Evolutionary conservation across 2,888 invertebrate genomes (phyloP), one percentile per base, ranked within the genome.

Genomic region (Ischnura elegans): DNA sequence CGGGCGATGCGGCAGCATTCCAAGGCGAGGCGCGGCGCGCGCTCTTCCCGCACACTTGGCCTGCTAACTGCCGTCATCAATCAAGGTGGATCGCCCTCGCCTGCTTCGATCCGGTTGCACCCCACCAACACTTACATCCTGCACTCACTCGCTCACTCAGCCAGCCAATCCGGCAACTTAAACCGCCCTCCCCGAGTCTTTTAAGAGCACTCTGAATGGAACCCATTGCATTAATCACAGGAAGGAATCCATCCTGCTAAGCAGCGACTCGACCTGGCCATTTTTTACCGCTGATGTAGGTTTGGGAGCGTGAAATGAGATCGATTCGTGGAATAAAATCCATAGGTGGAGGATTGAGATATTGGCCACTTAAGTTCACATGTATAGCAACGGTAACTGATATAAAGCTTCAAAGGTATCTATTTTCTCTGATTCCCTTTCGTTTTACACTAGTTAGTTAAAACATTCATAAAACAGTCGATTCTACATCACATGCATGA

Each of bases 61-160:
- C 51, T 29, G 51, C 87, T 87, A 87, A 87, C 87, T 51, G 87
- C 87, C 87, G 47, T 51, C 87, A 87, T 87, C 87, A 87, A 87
- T 87, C 87, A 87, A 51, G 21, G 87, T 19, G 51, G 46, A 87
- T 87, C 87, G 51, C 51, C 76, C 36, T 76, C 76, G 76, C 13
- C 36, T 76, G 36, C 76, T 76, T 76, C 76, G 76, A 76, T 76
- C 36, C 76, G 76, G 76, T 76, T 76, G 36, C 76, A 76, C 76
- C 76, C 76, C 36, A 29, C 13, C 21, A 8, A 8, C 36, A 29
- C 76, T 36, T 21, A 10, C n/a, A n/a, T 29, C 66, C n/a, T 36
- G 10, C 76, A 76, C 36, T 29, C 76, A 5, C 36, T 76, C 76
- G 8, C 61, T 61, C 61, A 61, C 21, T n/a, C 61, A 61, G n/a